A percentile compares a stretch with the other conserved stretches of the same genome.
These are phyloP conservation scores for Drosophila hydei DNA, from an alignment of 1,140 invertebrate genomes.

Conservation along the genomic window DNA sequence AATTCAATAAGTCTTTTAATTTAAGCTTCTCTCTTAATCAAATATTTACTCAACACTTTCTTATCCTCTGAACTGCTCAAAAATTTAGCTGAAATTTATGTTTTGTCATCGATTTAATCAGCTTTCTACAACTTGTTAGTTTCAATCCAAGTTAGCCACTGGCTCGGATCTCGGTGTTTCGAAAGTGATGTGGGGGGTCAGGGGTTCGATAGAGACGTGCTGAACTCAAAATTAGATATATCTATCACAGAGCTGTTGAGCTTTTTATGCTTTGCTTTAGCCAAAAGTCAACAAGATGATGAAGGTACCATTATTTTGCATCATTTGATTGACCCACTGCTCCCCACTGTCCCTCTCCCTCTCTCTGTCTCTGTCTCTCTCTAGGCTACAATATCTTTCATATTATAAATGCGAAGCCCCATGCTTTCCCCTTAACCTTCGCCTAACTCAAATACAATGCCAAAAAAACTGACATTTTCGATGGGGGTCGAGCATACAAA, in stretches of 20 bases:
- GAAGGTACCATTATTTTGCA: slow-evolving; percentile 35
- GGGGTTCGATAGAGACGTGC: background rate
- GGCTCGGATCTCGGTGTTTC: background rate
- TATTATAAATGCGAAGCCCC: slow-evolving; percentile 3
- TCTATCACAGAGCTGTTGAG: background rate
- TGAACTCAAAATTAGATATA: slow-evolving; percentile 13
- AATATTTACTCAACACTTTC: too few relatives aligned
- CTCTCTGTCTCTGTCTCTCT: too few relatives aligned
- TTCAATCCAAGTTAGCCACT: background rate
- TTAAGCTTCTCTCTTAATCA: too few relatives aligned
- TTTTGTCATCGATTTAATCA: background rate
- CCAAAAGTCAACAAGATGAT: slow-evolving; percentile 32
- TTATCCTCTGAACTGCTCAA: too few relatives aligned
- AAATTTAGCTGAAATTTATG: too few relatives aligned
- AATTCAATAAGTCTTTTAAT: too few relatives aligned
- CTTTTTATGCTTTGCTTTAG: slow-evolving; percentile 6
- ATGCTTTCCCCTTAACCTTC: background rate
- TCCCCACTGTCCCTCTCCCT: slow-evolving; percentile 15
- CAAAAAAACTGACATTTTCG: slow-evolving; percentile 66
- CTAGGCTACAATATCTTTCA: slow-evolving; percentile 20
- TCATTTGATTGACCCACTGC: slow-evolving; percentile 47
- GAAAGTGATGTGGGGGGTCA: background rate
- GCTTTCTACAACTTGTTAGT: background rate
- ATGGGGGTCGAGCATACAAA: slow-evolving; percentile 62
- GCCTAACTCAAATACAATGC: slow-evolving; percentile 13